phyloP scores from a whole-genome alignment of 2,113 vertebrate genomes.

The Cyprinus carpio region DNA sequence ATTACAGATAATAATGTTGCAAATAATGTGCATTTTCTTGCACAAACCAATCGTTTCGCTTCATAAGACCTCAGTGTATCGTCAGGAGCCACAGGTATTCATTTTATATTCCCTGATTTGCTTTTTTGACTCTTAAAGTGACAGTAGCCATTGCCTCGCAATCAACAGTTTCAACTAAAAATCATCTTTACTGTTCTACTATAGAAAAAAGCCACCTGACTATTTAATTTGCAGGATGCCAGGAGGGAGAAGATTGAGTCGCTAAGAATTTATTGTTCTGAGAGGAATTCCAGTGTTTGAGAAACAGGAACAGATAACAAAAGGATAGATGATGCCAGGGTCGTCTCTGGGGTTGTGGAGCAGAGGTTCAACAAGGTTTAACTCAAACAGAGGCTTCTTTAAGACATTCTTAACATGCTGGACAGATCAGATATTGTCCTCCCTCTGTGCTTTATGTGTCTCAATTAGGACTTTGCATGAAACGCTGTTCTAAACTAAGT shows the following conservation, averaged over 20 bases:
- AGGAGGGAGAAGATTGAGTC: neutral
- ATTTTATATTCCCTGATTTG: too few species aligned
- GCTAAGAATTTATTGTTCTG: conserved; percentile 46
- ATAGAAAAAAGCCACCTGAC: neutral
- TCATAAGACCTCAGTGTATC: too few species aligned
- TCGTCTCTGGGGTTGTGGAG: conserved; percentile 43
- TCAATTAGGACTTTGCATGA: conserved; percentile 52
- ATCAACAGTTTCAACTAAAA: neutral
- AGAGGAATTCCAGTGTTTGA: conserved; percentile 49
- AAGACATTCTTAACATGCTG: conserved; percentile 55
- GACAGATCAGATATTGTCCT: conserved; percentile 49
- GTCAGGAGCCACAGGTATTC: too few species aligned
- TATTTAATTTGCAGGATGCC: conserved; percentile 19
- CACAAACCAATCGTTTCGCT: too few species aligned
- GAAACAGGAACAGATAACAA: conserved; percentile 40
- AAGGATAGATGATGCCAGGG: conserved; percentile 25
- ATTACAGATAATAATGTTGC: too few species aligned
- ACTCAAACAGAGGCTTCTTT: conserved; percentile 49
- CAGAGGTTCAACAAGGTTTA: conserved; percentile 42
- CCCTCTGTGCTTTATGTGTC: conserved; percentile 42
- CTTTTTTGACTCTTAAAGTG: neutral
- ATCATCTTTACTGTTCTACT: neutral
- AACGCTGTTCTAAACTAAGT: conserved; percentile 59
- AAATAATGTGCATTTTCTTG: too few species aligned
- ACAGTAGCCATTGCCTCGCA: neutral